A percentile compares a stretch with the other conserved stretches of the same genome.
Conservation (phyloP, 2,888 invertebrate species). For the Mimumesa dahlbomi region DNA sequence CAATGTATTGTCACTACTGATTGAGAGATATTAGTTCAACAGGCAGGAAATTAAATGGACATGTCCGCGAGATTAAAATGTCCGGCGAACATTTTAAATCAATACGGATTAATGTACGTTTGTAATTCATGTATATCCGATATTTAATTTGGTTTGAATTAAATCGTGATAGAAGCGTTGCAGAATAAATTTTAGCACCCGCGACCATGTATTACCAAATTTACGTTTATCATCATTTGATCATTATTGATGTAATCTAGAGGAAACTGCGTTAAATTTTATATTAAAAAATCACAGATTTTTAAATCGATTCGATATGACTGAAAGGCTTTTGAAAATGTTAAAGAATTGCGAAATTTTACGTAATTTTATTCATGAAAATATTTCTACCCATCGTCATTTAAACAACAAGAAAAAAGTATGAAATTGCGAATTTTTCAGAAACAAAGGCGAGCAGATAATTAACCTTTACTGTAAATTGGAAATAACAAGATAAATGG, state of each 20-base stretch:
- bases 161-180: slow-evolving; percentile 40
- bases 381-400: neutral
- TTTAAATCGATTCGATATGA: neutral
- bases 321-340: too few relatives aligned
- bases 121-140: slow-evolving; percentile 29
- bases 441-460: slow-evolving; percentile 33
- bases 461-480: slow-evolving; percentile 47
- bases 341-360: too few relatives aligned
- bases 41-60: slow-evolving; percentile 11
- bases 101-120: slow-evolving; percentile 34
- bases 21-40: slow-evolving; percentile 7
- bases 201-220: slow-evolving; percentile 25
- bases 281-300: neutral
- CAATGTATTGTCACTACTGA: slow-evolving; percentile 8
- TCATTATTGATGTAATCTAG: slow-evolving; percentile 25
- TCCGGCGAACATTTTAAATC: slow-evolving; percentile 33
- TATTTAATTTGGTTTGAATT: slow-evolving; percentile 54
- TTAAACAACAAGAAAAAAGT: neutral
- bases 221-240: slow-evolving; percentile 30
- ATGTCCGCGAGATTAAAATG: slow-evolving; percentile 32
- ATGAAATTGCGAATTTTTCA: too few relatives aligned
- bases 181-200: slow-evolving; percentile 19
- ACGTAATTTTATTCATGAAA: too few relatives aligned
- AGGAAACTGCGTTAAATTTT: slow-evolving; percentile 7
- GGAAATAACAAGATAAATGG: slow-evolving; percentile 62